Base-by-base conservation (phyloP, 2,888 invertebrate species). In the Brenthis ino region DNA sequence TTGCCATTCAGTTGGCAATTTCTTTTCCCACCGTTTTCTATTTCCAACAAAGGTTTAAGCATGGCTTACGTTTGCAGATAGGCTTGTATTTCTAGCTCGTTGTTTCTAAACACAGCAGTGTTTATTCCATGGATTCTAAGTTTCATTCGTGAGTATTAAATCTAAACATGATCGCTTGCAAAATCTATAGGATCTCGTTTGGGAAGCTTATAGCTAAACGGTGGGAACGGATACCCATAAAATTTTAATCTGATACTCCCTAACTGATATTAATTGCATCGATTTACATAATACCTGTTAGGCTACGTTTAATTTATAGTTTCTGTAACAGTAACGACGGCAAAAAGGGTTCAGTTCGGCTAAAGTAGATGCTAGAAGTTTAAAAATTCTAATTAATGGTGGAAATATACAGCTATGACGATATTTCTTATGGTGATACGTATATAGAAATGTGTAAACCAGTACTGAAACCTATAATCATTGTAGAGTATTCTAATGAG, bases 111-210 rank as follows among this genome's bases (percentile, higher is more conserved):
- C 61, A 61, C 53, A 54, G 37, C 37, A 51, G 12, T 54, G 54
- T 28, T 33, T 53, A 50, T 47, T 54, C 43, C 53, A 67, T 69
- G 72, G 71, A 69, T 61, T 60, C 65, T 54, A 57, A 37, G 60
- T 63, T 64, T 65, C 54, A 65, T 72, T 87, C 86, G 87, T 86
- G 86, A 84, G 82, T 84, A 87, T 85, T 89, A 88, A 88, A 88
- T 88, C 87, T 83, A 80, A 80, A 80, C 82, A 82, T 82, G 85
- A 84, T 84, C 75, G 78, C 77, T 80, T 77, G 80, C 74, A 75
- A 81, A 82, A 82, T 81, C 80, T 80, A 81, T 82, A 77, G 79
- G 75, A 77, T 77, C 77, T 79, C 77, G 76, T 80, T 77, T 72
- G 76, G 77, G 74, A 75, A 79, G 75, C 79, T 77, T 78, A 79